Conservation (phyloP, 2,888 invertebrate genomes). For the Microctonus brassicae region DNA sequence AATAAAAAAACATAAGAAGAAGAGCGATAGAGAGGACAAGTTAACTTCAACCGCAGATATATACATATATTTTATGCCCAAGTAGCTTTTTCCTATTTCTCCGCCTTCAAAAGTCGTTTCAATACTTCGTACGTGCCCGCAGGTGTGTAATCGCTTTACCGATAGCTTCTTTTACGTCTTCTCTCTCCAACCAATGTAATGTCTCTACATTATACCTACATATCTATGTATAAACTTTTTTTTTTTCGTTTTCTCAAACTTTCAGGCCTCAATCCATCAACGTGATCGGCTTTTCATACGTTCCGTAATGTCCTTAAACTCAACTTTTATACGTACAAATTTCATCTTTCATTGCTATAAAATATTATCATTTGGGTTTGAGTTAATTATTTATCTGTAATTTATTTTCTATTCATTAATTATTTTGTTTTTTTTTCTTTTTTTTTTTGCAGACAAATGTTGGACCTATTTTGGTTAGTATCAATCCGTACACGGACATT, state of each 20-base stretch:
- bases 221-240: no score
- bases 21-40: neutral
- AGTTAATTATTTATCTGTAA: no score
- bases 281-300: no score
- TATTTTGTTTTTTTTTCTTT: neutral
- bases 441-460: conserved; percentile 82
- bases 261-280: no score
- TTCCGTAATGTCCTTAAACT: no score
- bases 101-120: conserved; percentile 24
- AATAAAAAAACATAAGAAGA: neutral
- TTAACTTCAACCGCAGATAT: conserved; percentile 23
- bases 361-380: neutral
- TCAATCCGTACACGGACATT: conserved; percentile 90
- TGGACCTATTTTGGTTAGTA: conserved; percentile 90
- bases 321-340: neutral
- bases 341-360: neutral
- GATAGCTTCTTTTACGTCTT: conserved; percentile 32
- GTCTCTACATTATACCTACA: no score
- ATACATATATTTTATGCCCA: neutral
- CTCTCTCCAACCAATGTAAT: neutral
- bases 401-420: neutral
- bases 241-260: no score
- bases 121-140: conserved; percentile 37
- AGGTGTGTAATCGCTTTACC: conserved; percentile 58
- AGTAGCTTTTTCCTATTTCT: conserved; percentile 18